Evolutionary conservation across 2,113 vertebrate genomes (phyloP), one percentile per base, ranked within the genome.

Genomic region (Otus sunia): DNA sequence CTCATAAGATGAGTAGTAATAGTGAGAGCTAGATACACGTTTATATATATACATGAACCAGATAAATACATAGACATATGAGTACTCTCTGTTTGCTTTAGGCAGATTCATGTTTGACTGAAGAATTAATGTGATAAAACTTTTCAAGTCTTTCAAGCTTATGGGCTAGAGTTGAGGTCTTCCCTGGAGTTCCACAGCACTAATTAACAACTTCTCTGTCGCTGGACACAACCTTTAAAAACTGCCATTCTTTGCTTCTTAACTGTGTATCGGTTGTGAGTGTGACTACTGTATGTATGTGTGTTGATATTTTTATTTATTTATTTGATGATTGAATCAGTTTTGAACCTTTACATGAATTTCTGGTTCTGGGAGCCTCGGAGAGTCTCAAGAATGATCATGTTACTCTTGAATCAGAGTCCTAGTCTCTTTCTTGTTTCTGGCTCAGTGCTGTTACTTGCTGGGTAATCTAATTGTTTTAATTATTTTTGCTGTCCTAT

Each of bases 1-100:
- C 56, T 71, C 11, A 7, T 64, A 36, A 60, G 45, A 12, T 58
- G 20, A 45, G 14, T 21, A 15, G 23, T 32, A 52, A 45, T 4
- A 39, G 7, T 8, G n/a, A 74, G 27, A 74, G 32, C 20, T 77
- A 2, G 14, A 3, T 10, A 0, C 23, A 2, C 25, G 5, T 7
- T 15, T 85, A 25, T 59, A 10, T 23, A 15, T n/a, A 29, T 62
- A 8, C 25, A 9, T 16, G 15, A 64, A 45, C 19, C 3, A 63
- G 55, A 43, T 47, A 22, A 8, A 18, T 36, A 19, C 1, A 1
- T 36, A 6, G 2, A 3, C 1, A 1, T 11, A 12, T 23, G 12
- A 30, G 3, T 76, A 36, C 10, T 43, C 79, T 56, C 23, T 71
- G 12, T 52, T 76, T 75, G 30, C 10, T 75, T 55, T 56, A 25